Base-by-base conservation (phyloP, 1,140 invertebrate species). In the Trypoxylus dichotomus region DNA sequence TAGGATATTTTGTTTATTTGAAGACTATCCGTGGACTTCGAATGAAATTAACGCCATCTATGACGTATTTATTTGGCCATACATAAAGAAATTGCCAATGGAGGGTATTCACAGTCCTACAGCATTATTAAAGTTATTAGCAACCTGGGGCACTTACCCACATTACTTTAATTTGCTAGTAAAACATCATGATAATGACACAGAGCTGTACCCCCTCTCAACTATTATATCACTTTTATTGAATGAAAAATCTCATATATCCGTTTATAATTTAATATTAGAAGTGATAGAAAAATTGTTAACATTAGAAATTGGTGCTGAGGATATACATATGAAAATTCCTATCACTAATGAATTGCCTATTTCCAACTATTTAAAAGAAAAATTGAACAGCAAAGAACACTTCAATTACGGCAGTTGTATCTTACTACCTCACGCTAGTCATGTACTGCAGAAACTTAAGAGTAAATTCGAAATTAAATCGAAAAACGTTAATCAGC, bases 81-180 rank as follows among this genome's bases (percentile, higher is more conserved):
- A 92, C 83, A 85, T 97, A 71, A 86, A 90, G n/a, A 93, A 92
- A 83, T 84, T 98, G 0, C 91, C 93, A 0, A 87, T 91, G 74
- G 96, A 98, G 84, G 93, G 95, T 32, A 91, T 97, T 74, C 92
- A 95, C 81, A 93, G 91, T 82, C 95, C 95, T 1, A 96, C 96
- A 3, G 90, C 93, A 1, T 85, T 97, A 71, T 85, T 97, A 11
- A 95, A 94, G 85, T 85, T 98, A 2, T 89, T 97, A 8, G 86
- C 90, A 2, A 86, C 89, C 1, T 98, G 96, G 95, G 91, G 92
- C 78, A 87, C 91, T 79, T 92, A 94, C 87, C 90, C 93, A 5
- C 89, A 93, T 79, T 95, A 93, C 85, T 94, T 93, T 85, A 83
- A 89, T 24, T 85, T 96, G 5, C 88, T 97, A 37, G 88, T 90